These are phyloP conservation scores for Drosophila atripex DNA, from an alignment of 2,888 invertebrate species.

Conservation along the genomic window DNA sequence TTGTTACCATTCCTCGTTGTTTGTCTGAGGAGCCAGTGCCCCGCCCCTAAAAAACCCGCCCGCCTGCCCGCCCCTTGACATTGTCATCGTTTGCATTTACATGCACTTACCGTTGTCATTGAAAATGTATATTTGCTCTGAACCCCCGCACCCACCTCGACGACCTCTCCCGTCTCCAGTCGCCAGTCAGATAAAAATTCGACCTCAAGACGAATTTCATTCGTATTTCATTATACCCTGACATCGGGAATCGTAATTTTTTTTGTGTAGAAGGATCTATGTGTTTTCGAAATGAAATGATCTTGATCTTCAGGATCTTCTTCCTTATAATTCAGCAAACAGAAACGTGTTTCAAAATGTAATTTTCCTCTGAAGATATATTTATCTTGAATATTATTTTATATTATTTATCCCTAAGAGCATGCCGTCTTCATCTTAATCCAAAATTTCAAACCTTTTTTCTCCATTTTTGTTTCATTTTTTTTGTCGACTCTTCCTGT, in stretches of 20 bases:
- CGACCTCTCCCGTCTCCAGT: no score
- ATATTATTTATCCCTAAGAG: background rate
- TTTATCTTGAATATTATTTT: no score
- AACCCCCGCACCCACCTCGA: slow-evolving; percentile 11
- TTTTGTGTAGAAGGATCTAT: background rate
- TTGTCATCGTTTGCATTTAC: slow-evolving; percentile 67
- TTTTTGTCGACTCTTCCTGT: slow-evolving; percentile 3
- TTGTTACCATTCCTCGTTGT: slow-evolving; percentile 26
- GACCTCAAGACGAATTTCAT: slow-evolving; percentile 35
- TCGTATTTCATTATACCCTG: background rate
- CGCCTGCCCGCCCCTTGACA: slow-evolving; percentile 12
- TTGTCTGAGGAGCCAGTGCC: background rate
- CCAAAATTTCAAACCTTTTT: background rate
- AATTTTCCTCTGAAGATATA: no score
- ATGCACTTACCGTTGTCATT: slow-evolving; percentile 79
- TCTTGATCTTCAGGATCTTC: no score
- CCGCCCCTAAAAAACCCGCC: background rate
- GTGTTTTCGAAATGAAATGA: no score
- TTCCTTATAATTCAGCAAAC: no score
- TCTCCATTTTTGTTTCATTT: background rate
- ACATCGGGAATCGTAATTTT: background rate
- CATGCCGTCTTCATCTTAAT: background rate
- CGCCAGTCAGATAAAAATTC: slow-evolving; percentile 23
- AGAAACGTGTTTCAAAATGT: no score
- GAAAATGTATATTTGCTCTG: slow-evolving; percentile 70